These are phyloP conservation scores for Siphamia tubifer DNA, from an alignment of 2,113 vertebrate genomes.

Conservation along the genomic window DNA sequence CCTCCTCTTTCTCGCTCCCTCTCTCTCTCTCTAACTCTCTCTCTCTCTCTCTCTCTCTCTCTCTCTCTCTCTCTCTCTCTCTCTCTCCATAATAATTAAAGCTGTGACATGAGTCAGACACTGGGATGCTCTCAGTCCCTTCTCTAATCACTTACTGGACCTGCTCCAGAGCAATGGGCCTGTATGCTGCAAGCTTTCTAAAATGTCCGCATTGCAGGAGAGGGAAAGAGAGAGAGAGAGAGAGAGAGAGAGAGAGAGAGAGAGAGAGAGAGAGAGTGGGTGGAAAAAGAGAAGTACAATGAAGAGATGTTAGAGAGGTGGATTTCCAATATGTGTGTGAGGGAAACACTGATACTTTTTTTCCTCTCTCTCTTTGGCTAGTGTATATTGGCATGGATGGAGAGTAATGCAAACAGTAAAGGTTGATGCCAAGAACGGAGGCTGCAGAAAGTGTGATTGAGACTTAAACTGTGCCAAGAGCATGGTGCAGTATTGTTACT, in stretches of 20 bases:
- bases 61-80: neutral
- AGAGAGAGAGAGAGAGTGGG: neutral
- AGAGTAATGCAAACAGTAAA: slow-evolving; percentile 9
- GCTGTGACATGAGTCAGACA: slow-evolving; percentile 21
- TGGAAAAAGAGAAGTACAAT: slow-evolving; percentile 3
- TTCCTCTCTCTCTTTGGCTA: slow-evolving; percentile 5
- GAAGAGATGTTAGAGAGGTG: neutral
- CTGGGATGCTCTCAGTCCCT: slow-evolving; percentile 24
- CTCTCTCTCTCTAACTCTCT: neutral
- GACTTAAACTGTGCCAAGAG: neutral
- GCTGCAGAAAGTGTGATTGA: slow-evolving; percentile 15
- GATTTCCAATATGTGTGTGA: neutral
- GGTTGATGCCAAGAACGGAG: neutral
- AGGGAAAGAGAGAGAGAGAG: neutral
- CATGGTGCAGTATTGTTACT: neutral
- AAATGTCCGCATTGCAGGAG: slow-evolving; percentile 54
- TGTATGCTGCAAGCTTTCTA: slow-evolving; percentile 1
- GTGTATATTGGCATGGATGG: slow-evolving; percentile 19
- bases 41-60: neutral
- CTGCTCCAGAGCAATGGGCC: slow-evolving; percentile 22
- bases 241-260: too few species aligned
- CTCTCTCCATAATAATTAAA: slow-evolving; percentile 36
- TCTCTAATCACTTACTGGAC: slow-evolving; percentile 48
- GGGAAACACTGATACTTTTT: neutral
- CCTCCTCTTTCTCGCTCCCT: neutral